These are phyloP conservation scores for Pyralis farinalis DNA, from an alignment of 2,888 invertebrate species.

Conservation along the genomic window DNA sequence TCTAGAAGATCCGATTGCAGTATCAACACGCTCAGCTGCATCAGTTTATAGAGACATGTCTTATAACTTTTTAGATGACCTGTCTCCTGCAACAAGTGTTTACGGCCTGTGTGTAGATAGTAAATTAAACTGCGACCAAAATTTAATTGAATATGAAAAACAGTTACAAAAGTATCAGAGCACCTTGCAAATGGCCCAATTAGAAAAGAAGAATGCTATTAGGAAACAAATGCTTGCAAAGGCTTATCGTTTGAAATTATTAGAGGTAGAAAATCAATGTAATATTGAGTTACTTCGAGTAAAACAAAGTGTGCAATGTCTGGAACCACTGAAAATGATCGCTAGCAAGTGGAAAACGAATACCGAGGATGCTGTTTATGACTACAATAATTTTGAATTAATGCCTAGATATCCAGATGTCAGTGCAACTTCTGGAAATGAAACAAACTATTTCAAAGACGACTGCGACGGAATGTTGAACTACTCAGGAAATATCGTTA, in stretches of 20 bases:
- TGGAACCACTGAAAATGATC: conserved; percentile 65
- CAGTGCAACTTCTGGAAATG: conserved; percentile 36
- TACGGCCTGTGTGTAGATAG: conserved; percentile 50
- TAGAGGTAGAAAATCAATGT: conserved; percentile 74
- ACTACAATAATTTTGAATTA: conserved; percentile 52
- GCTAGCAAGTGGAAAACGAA: conserved; percentile 60
- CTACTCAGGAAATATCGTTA: neutral
- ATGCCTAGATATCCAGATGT: conserved; percentile 60
- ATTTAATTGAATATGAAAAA: conserved; percentile 66
- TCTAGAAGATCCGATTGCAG: conserved; percentile 14
- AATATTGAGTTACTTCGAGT: conserved; percentile 67
- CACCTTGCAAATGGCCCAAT: conserved; percentile 66
- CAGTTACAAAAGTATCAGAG: conserved; percentile 68
- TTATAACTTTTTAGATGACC: conserved; percentile 23
- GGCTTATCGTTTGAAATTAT: conserved; percentile 60
- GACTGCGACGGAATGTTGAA: conserved; percentile 28
- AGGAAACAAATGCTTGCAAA: conserved; percentile 71
- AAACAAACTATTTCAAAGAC: conserved; percentile 34
- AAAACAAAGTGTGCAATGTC: conserved; percentile 68
- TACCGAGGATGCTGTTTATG: conserved; percentile 36
- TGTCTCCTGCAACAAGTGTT: conserved; percentile 5
- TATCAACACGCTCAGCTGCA: conserved; percentile 12
- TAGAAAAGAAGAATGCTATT: conserved; percentile 70
- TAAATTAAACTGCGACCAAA: conserved; percentile 59
- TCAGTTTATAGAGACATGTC: conserved; percentile 20